phyloP scores from a whole-genome alignment of 2,797 vertebrate species.

The Zalophus californianus region DNA sequence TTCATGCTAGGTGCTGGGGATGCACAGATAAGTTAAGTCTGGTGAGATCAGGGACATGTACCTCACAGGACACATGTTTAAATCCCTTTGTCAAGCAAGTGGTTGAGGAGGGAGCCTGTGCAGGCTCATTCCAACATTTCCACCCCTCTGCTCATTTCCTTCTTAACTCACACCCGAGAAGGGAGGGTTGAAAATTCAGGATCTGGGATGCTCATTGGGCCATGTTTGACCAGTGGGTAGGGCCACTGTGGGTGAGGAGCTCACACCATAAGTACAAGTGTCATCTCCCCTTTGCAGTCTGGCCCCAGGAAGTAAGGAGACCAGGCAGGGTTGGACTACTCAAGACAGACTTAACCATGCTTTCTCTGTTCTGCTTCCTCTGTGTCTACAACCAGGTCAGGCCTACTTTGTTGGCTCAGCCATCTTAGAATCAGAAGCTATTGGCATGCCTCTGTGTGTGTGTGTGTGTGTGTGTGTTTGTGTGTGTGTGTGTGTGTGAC shows the following conservation, averaged over 20 bases:
- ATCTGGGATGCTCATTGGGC: neutral
- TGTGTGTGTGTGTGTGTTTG: neutral
- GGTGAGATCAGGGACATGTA: accelerated
- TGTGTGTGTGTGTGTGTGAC: neutral
- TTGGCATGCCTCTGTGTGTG: neutral
- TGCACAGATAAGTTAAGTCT: neutral
- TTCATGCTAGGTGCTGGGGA: no score
- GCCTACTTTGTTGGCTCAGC: neutral
- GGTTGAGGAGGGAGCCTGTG: neutral
- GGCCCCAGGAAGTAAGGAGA: neutral
- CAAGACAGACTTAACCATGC: neutral
- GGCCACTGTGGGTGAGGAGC: neutral
- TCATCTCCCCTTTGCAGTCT: neutral
- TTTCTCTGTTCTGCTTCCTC: neutral
- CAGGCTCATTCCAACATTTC: neutral
- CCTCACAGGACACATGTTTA: neutral
- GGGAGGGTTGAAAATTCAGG: neutral
- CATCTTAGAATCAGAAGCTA: neutral
- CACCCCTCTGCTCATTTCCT: neutral
- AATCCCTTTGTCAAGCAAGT: neutral
- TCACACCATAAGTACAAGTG: neutral
- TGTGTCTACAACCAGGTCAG: neutral
- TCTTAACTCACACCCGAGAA: neutral
- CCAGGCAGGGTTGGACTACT: neutral
- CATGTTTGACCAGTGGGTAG: neutral